Evolutionary conservation across 2,113 vertebrate species (phyloP).

Genomic region (Morone chrysops): DNA sequence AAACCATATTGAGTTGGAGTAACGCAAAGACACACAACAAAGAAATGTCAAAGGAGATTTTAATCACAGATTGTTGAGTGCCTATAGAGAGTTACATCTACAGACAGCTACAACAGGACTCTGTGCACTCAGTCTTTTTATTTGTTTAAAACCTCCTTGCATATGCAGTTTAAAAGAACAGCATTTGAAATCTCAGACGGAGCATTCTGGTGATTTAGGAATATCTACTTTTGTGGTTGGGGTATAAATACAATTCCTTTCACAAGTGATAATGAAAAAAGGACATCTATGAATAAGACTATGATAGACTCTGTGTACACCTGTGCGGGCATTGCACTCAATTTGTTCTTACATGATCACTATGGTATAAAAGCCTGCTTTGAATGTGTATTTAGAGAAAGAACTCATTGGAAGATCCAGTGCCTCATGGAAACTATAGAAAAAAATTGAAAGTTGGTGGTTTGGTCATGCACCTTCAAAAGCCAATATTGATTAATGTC

Average conservation of each 20-base stretch:
- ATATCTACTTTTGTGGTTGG: constrained; percentile 21
- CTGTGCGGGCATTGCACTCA: constrained; percentile 2
- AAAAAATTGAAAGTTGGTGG: neutral
- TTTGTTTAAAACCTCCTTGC: constrained; percentile 61
- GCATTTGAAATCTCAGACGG: constrained; percentile 45
- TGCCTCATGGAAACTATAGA: constrained; percentile 20
- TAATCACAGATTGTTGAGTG: constrained; percentile 67
- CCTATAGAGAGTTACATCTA: constrained; percentile 46
- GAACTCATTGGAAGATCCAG: neutral
- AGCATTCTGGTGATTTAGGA: constrained; percentile 17
- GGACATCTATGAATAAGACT: neutral
- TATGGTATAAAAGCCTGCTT: constrained; percentile 10
- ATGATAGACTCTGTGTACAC: constrained; percentile 5
- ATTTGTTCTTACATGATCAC: constrained; percentile 25
- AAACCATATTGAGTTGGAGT: constrained; percentile 22
- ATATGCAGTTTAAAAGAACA: constrained; percentile 34
- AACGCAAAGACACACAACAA: constrained; percentile 48
- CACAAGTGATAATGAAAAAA: constrained; percentile 16
- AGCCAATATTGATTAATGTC: constrained; percentile 53
- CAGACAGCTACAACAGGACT: constrained; percentile 38
- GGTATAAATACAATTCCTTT: constrained; percentile 45
- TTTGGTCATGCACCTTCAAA: constrained; percentile 28
- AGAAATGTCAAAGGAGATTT: constrained; percentile 72
- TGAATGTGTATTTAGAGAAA: neutral
- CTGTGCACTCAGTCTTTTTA: constrained; percentile 39